Evolutionary conservation across 2,888 invertebrate species (phyloP), one percentile per base, ranked within the genome.

Genomic region (Seira musarum): DNA sequence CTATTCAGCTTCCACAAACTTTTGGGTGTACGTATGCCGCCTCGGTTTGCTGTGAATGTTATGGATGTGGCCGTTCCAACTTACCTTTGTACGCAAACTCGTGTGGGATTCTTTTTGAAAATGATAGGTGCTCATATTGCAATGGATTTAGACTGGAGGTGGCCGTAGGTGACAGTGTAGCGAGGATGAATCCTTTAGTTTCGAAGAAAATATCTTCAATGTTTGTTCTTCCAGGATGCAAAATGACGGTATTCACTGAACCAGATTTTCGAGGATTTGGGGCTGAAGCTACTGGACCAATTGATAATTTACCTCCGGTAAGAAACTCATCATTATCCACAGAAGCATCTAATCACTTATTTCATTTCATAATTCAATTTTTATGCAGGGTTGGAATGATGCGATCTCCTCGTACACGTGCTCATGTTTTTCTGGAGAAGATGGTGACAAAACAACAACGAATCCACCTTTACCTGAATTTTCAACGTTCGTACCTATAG

Each of bases 41-140:
- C 5, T 17, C 78, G 10, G n/a, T n/a, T n/a, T 83, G 83, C 35
- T 83, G 83, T 57, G 79, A 81, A 24, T 83, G 83, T 67, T 72
- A 66, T 24, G 81, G 80, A 1, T 83, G 83, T 22, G 35, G 13
- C 1, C 76, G 65, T 3, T 68, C 65, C 35, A 35, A 35, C 3
- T 19, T 24, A 15, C 19, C 61, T 15, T 25, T 76, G 17, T n/a
- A n/a, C n/a, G 76, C 63, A 17, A 22, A 63, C 1, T 17, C 63
- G 17, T 83, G 83, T 64, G 81, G 81, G 0, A 67, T 81, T 22
- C 66, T 83, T 17, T 83, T 65, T 69, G 81, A 83, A 69, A 69
- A 83, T 65, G 25, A 69, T 6, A 70, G 63, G 25, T 83, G 83
- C 24, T 65, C 64, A 24, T 46, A 76, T 10, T 83, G 83, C 21